Percentiles rank a stretch among this genome's conserved stretches.
Conservation (phyloP, 1,140 invertebrate genomes). For the Drosophila parvula region DNA sequence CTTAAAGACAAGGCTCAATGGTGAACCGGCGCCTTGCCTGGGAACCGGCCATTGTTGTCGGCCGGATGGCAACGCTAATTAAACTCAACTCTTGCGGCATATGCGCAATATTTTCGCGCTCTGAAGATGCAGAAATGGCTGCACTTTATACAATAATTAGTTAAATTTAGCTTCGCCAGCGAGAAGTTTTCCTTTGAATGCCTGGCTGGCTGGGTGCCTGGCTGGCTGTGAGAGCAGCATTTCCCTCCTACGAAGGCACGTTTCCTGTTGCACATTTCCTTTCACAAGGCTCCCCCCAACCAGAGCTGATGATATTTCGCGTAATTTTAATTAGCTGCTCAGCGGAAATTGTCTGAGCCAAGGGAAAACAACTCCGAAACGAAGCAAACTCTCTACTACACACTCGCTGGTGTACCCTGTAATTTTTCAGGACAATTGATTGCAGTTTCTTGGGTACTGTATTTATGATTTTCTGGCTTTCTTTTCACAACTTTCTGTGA, state of each 20-base stretch:
- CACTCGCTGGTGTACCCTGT: slow-evolving; percentile 1
- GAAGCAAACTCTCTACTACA: background rate
- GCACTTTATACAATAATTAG: slow-evolving; percentile 26
- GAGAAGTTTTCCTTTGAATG: slow-evolving; percentile 6
- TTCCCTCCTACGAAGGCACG: slow-evolving; percentile 54
- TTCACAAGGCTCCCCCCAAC: slow-evolving; percentile 12
- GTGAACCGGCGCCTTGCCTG: background rate
- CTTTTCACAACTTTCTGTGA: background rate
- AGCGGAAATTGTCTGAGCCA: slow-evolving; percentile 63
- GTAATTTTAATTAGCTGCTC: slow-evolving; percentile 75
- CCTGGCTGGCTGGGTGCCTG: background rate
- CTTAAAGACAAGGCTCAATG: background rate
- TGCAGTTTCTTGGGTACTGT: background rate
- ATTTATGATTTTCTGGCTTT: background rate
- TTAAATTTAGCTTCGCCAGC: background rate
- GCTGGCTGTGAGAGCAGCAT: slow-evolving; percentile 23
- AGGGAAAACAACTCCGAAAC: slow-evolving; percentile 16
- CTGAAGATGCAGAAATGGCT: slow-evolving; percentile 1
- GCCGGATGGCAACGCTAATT: slow-evolving; percentile 40
- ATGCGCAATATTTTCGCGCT: slow-evolving; percentile 29
- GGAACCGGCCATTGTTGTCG: slow-evolving; percentile 15
- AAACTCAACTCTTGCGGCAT: slow-evolving; percentile 24
- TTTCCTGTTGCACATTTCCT: slow-evolving; percentile 64
- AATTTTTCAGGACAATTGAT: background rate
- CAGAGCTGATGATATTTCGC: slow-evolving; percentile 52